Evolutionary conservation across 2,888 invertebrate species (phyloP), one percentile per base, ranked within the genome.

Genomic region (Pandemis corylana): DNA sequence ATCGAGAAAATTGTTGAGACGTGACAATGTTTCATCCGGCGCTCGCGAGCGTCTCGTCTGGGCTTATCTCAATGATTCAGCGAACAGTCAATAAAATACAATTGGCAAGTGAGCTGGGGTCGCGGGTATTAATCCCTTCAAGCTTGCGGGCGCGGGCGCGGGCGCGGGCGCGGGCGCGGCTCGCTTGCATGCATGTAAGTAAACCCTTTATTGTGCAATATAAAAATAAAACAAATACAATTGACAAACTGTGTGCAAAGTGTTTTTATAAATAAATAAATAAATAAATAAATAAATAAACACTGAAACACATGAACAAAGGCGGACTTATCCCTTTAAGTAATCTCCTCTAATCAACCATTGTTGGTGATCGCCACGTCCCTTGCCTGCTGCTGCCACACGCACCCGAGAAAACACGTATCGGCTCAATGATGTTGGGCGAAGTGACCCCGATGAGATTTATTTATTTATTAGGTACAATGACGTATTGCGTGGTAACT

Each of bases 291-390:
- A n/a, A n/a, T n/a, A n/a, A n/a, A n/a, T n/a, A n/a, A n/a, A 36
- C 28, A 36, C 28, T 36, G 28, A 36, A 2, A 36, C 2, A 1
- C 28, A 36, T 36, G 28, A 36, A 36, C 28, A 36, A 36, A 36
- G 28, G 28, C 28, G 28, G 4, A 36, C 28, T 36, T 36, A 36
- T 2, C 28, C 28, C 28, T 36, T 36, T 36, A 36, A 36, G 28
- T 1, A 2, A 2, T 28, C 28, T 28, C 28, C 2, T 28, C 28
- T 2, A 28, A 2, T 36, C 28, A 36, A 36, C 28, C 4, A 2
- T 36, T 36, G 28, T 36, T 36, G 9, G 63, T 63, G n/a, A 70
- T 70, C 70, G 64, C 28, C 42, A 63, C 42, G 51, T 62, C 51
- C 5, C 51, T 41, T 70, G 63, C 15, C 63, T 63, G 63, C 70